These are phyloP conservation scores for Rhingia rostrata DNA, from an alignment of 2,888 invertebrate genomes.

Conservation along the genomic window DNA sequence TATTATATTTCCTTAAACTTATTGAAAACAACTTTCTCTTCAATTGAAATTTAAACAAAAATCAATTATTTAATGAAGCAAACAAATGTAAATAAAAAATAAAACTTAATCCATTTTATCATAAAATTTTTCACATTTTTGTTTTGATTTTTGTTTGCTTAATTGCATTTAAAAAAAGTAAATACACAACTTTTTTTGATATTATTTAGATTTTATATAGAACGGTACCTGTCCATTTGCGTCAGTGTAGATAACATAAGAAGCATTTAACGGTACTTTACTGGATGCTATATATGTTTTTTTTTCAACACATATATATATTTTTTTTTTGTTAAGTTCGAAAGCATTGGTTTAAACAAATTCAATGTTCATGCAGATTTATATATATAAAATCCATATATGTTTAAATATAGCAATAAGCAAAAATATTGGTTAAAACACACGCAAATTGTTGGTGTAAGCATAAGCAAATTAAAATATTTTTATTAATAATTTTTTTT, in stretches of 20 bases:
- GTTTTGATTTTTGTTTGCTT: not conserved
- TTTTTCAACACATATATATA: not conserved
- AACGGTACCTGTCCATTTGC: constrained; percentile 94
- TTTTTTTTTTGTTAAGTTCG: not conserved
- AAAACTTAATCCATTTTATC: constrained; percentile 12
- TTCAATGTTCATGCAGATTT: constrained; percentile 41
- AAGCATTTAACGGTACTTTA: constrained; percentile 94
- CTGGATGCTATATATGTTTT: constrained; percentile 78
- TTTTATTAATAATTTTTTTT: constrained; percentile 8
- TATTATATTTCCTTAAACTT: too few species aligned
- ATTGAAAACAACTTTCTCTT: too few species aligned
- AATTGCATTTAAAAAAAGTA: constrained; percentile 5
- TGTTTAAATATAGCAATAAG: constrained; percentile 27
- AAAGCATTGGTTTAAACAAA: constrained; percentile 27
- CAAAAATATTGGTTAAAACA: constrained; percentile 8
- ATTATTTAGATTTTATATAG: constrained; percentile 15
- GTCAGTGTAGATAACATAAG: constrained; percentile 97
- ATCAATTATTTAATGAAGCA: constrained; percentile 2
- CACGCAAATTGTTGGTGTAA: constrained; percentile 12
- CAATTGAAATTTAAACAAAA: not conserved
- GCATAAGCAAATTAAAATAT: constrained; percentile 37
- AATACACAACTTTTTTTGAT: not conserved
- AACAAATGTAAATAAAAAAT: not conserved
- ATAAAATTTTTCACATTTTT: not conserved
- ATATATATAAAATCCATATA: not conserved